These are phyloP conservation scores for Bucorvus abyssinicus DNA, from an alignment of 2,797 vertebrate genomes.

Conservation along the genomic window DNA sequence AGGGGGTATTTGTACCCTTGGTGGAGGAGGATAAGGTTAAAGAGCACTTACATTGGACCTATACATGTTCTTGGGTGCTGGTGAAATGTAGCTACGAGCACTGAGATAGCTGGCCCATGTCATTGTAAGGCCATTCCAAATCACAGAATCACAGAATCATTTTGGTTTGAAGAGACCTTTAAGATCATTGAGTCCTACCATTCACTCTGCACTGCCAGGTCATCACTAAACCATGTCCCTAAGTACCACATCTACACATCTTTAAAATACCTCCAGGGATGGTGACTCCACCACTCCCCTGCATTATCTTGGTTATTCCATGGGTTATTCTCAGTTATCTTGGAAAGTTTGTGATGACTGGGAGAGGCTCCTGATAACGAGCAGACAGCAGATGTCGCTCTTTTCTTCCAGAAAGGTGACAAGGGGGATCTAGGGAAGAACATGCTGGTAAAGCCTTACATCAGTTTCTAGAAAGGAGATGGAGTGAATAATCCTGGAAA, in stretches of 20 bases:
- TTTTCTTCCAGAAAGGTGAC: neutral
- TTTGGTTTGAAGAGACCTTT: too few relatives aligned
- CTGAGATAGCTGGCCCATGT: neutral
- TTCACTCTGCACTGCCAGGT: too few relatives aligned
- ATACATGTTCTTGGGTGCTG: rapidly evolving
- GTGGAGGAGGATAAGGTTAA: neutral
- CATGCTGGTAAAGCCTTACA: neutral
- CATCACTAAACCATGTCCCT: too few relatives aligned
- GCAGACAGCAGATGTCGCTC: neutral
- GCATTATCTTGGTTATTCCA: too few relatives aligned
- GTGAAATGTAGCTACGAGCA: neutral
- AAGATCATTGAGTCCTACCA: too few relatives aligned
- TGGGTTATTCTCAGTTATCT: neutral
- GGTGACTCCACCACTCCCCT: too few relatives aligned
- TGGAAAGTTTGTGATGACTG: neutral
- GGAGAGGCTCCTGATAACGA: neutral
- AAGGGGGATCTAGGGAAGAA: neutral
- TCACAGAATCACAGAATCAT: too few relatives aligned
- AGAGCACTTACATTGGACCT: neutral
- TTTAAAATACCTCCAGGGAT: too few relatives aligned
- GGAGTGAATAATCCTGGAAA: neutral
- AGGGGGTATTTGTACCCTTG: neutral
- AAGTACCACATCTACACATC: too few relatives aligned
- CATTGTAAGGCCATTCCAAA: neutral
- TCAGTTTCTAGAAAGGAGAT: neutral